Conservation (phyloP, 2,113 vertebrate species). For the Athene noctua region DNA sequence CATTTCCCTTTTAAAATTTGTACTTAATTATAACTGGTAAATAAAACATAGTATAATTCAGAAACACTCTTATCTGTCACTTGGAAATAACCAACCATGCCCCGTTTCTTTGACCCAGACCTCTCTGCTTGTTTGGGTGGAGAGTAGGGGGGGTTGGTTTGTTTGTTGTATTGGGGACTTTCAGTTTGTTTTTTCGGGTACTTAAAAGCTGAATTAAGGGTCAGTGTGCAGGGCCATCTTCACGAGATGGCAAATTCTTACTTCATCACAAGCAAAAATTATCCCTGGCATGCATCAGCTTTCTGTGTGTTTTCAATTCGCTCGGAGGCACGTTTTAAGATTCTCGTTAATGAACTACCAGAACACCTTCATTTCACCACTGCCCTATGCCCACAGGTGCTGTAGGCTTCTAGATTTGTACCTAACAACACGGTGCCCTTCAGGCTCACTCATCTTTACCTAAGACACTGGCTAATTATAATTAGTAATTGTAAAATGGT, state of each 20-base stretch:
- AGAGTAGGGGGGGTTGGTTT: fast-evolving
- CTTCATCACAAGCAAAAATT: background rate
- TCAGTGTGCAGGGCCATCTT: background rate
- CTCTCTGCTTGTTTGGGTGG: background rate
- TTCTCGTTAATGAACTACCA: background rate
- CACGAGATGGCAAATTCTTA: background rate
- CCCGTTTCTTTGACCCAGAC: background rate
- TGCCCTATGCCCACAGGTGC: fast-evolving
- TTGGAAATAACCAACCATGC: background rate
- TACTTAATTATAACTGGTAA: background rate
- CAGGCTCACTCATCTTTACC: background rate
- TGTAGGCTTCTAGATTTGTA: fast-evolving
- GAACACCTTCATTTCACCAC: background rate
- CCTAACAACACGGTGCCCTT: background rate
- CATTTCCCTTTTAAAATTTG: no score
- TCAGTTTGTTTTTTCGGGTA: background rate
- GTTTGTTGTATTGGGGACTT: no score
- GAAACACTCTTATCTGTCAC: background rate
- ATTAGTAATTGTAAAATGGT: background rate
- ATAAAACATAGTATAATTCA: background rate
- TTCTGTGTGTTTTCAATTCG: background rate
- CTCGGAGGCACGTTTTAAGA: background rate
- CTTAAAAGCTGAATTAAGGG: background rate
- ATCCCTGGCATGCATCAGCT: background rate
- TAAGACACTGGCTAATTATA: background rate